Conservation (phyloP, 1,140 invertebrate genomes). For the Trypoxylus dichotomus region DNA sequence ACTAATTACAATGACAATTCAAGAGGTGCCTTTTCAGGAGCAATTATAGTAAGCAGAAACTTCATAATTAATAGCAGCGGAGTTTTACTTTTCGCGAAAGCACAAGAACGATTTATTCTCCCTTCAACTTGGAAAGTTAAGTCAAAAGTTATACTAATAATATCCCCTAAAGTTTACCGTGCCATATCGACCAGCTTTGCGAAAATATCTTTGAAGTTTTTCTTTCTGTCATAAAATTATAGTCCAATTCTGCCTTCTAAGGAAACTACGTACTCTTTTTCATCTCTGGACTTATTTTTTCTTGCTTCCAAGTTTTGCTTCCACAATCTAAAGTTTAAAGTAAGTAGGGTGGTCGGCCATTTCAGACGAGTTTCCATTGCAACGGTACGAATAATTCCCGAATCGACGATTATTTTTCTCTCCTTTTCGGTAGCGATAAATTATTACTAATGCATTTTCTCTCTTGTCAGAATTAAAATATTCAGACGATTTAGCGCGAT, state of each 20-base stretch:
- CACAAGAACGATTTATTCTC: not conserved
- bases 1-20: no score
- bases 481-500: conserved; percentile 33
- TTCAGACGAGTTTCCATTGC: not conserved
- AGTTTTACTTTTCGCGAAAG: not conserved
- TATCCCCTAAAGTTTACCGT: not conserved
- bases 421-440: conserved; percentile 25
- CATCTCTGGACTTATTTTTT: not conserved
- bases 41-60: not conserved
- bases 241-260: not conserved
- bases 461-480: conserved; percentile 31
- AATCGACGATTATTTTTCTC: not conserved
- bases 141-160: conserved; percentile 16
- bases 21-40: no score
- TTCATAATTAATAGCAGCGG: not conserved
- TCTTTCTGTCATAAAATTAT: conserved; percentile 15
- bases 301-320: not conserved
- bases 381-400: not conserved
- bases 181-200: not conserved
- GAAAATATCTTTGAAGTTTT: conserved; percentile 10
- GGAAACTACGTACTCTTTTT: not conserved
- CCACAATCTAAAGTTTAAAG: not conserved
- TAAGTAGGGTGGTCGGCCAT: not conserved
- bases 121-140: not conserved
- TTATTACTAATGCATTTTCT: conserved; percentile 34